Evolutionary conservation across 2,888 invertebrate species (phyloP).

Genomic region (Microctonus aethiopoides): DNA sequence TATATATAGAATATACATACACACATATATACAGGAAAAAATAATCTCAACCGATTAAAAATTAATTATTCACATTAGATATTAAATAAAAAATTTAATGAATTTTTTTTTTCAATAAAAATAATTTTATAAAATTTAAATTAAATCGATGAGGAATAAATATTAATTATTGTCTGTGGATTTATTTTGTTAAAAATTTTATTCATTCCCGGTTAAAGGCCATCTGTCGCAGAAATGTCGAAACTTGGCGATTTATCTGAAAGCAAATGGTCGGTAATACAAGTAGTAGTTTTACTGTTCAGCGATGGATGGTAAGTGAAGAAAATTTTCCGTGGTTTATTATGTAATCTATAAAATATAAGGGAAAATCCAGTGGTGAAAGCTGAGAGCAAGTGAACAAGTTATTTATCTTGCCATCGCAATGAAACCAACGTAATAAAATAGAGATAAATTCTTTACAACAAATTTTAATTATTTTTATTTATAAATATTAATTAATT

Average conservation of each 20-base stretch:
- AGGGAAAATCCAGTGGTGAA: not conserved
- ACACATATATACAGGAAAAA: too few species aligned
- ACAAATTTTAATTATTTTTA: not conserved
- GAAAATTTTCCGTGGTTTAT: constrained; percentile 32
- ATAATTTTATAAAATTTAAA: too few species aligned
- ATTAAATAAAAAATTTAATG: too few species aligned
- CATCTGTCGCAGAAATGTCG: constrained; percentile 60
- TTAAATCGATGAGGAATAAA: too few species aligned
- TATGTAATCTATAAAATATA: constrained; percentile 41
- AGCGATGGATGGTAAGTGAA: constrained; percentile 59
- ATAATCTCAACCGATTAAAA: too few species aligned
- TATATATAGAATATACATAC: too few species aligned
- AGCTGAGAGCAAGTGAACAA: too few species aligned
- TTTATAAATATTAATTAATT: too few species aligned
- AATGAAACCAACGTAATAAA: constrained; percentile 17
- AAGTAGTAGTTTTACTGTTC: constrained; percentile 58
- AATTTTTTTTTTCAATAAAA: too few species aligned
- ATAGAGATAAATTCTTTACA: not conserved
- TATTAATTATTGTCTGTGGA: too few species aligned
- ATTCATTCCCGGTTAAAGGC: constrained; percentile 49
- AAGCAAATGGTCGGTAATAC: constrained; percentile 59
- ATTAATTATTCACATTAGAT: too few species aligned
- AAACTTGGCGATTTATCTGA: constrained; percentile 48
- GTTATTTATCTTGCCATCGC: constrained; percentile 27
- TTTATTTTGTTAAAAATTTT: too few species aligned